These are phyloP conservation scores for Caenorhabditis tropicalis DNA, from an alignment of 1,140 invertebrate genomes.

Conservation along the genomic window DNA sequence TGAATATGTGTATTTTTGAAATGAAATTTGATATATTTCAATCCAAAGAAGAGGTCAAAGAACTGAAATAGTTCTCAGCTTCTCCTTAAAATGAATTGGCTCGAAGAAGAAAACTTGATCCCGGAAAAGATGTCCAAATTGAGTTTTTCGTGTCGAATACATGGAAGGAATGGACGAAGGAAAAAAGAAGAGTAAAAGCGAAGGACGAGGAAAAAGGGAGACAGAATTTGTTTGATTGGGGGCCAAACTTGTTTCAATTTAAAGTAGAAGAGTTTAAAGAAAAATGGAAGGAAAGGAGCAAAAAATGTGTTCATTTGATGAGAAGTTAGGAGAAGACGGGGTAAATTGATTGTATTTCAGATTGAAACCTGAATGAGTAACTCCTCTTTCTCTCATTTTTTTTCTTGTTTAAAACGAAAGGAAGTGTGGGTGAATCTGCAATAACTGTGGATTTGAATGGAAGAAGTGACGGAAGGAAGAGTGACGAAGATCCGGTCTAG, in stretches of 20 bases:
- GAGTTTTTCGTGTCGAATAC: background rate
- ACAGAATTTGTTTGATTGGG: conserved; percentile 38
- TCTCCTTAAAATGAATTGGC: background rate
- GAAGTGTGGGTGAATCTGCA: background rate
- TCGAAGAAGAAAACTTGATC: background rate
- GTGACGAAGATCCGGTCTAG: background rate
- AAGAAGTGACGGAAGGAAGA: background rate
- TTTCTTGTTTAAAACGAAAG: background rate
- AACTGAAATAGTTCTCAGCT: background rate
- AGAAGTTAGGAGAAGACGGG: background rate
- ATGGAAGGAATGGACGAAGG: background rate
- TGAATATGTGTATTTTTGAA: background rate
- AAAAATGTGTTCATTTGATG: conserved; percentile 17
- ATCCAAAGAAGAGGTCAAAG: background rate
- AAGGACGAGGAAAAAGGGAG: background rate
- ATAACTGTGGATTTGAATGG: background rate
- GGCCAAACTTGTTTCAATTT: conserved; percentile 22
- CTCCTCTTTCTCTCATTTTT: background rate
- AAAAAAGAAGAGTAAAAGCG: background rate
- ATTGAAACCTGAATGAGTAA: background rate
- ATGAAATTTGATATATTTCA: conserved; percentile 2
- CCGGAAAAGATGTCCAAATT: conserved; percentile 27
- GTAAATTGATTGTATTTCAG: background rate
- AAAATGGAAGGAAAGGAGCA: background rate
- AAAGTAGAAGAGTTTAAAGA: conserved; percentile 13